Conservation (phyloP, 1,140 invertebrate species). For the Amphibalanus amphitrite region DNA sequence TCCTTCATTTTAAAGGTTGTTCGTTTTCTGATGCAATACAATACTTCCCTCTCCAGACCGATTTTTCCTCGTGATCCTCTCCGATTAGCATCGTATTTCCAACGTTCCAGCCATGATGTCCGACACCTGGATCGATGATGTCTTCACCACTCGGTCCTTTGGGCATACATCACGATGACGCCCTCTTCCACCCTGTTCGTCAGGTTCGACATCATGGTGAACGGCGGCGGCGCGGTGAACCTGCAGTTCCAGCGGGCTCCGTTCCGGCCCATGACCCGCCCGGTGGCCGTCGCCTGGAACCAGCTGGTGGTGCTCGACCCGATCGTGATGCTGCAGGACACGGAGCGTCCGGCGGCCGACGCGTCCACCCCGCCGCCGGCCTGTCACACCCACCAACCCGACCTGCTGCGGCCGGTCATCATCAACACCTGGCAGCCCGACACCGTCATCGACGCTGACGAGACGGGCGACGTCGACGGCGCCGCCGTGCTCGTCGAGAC, state of each 20-base stretch:
- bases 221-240: slow-evolving; percentile 94
- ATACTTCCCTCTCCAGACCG: no score
- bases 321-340: slow-evolving; percentile 54
- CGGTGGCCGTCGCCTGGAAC: slow-evolving; percentile 88
- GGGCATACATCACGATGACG: no score
- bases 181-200: no score
- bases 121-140: no score
- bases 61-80: no score
- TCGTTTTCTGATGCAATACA: no score
- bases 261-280: slow-evolving; percentile 66
- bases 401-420: slow-evolving; percentile 40
- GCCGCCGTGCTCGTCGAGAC: not conserved
- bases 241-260: slow-evolving; percentile 85
- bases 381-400: not conserved
- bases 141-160: no score
- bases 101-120: no score
- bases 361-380: not conserved
- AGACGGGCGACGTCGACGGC: not conserved
- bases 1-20: no score
- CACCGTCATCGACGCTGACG: not conserved
- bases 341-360: slow-evolving; percentile 34
- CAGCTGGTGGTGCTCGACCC: slow-evolving; percentile 76
- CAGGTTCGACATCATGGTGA: slow-evolving; percentile 96
- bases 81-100: no score
- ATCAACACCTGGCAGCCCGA: slow-evolving; percentile 69